Base-by-base conservation (phyloP, 2,888 invertebrate species). In the Subacronicta megacephala region DNA sequence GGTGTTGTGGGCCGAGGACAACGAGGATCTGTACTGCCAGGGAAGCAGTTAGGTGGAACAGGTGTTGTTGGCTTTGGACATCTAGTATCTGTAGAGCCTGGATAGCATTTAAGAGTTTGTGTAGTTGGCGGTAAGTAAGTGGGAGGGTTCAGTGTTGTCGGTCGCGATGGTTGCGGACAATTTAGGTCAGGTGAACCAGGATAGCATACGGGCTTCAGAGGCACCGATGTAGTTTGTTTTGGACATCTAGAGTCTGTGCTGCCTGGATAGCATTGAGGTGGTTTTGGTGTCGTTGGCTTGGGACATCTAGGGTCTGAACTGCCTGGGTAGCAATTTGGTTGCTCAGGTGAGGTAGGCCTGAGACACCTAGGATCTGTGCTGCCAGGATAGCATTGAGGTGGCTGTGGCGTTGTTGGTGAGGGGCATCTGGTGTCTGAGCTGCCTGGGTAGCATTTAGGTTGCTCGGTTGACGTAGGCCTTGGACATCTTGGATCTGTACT, bases 331-430 rank as follows among this genome's bases (percentile, higher is more conserved):
- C 60, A 35, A 78, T 81, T 17, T 81, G 58, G 83, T 56, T 29
- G 67, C 59, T 31, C 46, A 10, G 76, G 71, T 10, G 80, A 6
- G 20, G 20, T 69, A 23, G 83, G 80, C 31, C 75, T 80, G 1
- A 84, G 87, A 23, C 87, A 86, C 3, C 83, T 59, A 0, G 84
- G 81, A 64, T 89, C 87, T 0, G 56, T 72, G 12, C 67, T 62
- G 6, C 75, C 77, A 0, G 77, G 73, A 26, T 62, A 75, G 37
- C 88, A 88, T 0, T 59, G 66, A 5, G 69, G 80, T 7, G 50
- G n/a, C n/a, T n/a, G 13, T 0, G 41, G 16, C n/a, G 56, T 33
- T 36, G 18, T 26, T 10, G 65, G 64, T 4, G 58, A 58, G 7
- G 82, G 81, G 5, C 67, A 68, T 0, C 23, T 52, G 0, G 58